A percentile compares a stretch with the other conserved stretches of the same genome.
phyloP scores from a whole-genome alignment of 1,140 invertebrate genomes.

The Orchesella cincta region DNA sequence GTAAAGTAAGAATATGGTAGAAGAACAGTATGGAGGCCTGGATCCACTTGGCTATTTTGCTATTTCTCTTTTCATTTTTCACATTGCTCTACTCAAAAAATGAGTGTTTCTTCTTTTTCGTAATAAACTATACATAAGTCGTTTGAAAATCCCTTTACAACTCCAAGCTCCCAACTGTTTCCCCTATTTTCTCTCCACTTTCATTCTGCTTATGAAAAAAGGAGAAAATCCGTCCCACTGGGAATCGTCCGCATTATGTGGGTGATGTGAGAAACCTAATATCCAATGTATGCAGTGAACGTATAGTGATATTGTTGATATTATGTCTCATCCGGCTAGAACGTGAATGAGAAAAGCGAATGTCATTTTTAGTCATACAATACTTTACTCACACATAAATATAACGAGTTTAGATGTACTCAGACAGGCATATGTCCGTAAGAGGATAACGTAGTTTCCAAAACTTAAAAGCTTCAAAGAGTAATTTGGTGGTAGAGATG shows the following conservation, averaged over 20 bases:
- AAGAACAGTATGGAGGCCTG: neutral
- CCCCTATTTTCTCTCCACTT: neutral
- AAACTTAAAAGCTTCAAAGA: too few relatives aligned
- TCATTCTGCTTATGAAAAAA: conserved; percentile 5
- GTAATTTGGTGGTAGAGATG: too few relatives aligned
- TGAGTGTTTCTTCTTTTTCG: neutral
- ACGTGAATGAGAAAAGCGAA: too few relatives aligned
- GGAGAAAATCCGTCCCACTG: conserved; percentile 1
- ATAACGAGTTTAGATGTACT: too few relatives aligned
- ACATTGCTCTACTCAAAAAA: neutral
- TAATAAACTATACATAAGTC: neutral
- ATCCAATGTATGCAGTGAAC: too few relatives aligned
- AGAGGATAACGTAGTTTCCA: too few relatives aligned
- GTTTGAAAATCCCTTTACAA: neutral
- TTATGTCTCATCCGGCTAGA: too few relatives aligned
- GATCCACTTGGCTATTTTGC: conserved; percentile 11
- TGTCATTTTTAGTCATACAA: too few relatives aligned
- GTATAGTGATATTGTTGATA: too few relatives aligned
- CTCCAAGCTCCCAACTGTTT: neutral
- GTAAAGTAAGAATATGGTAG: neutral
- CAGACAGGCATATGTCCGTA: too few relatives aligned
- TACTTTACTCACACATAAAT: too few relatives aligned
- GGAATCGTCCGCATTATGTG: neutral
- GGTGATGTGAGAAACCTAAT: conserved; percentile 8
- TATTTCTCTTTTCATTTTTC: neutral